These are phyloP conservation scores for Centropristis striata DNA, from an alignment of 2,113 vertebrate genomes.

Conservation along the genomic window DNA sequence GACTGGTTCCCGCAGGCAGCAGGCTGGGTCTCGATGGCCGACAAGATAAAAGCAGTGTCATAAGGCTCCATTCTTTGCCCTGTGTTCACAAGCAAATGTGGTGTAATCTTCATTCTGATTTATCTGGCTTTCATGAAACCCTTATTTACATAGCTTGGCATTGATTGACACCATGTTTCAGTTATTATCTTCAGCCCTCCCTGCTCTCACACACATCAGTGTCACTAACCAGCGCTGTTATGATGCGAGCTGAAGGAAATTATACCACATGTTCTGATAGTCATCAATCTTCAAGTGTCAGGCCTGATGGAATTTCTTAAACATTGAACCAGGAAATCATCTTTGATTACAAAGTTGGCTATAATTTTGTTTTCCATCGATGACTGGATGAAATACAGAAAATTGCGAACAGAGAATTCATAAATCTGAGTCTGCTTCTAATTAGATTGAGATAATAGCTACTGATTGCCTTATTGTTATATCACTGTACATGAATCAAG, in stretches of 20 bases:
- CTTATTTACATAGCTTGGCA: constrained; percentile 59
- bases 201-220: neutral
- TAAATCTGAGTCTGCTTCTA: constrained; percentile 20
- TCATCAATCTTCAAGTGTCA: constrained; percentile 1
- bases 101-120: constrained; percentile 46
- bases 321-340: constrained; percentile 1
- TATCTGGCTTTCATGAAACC: constrained; percentile 33
- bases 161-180: constrained; percentile 41
- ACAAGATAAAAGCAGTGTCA: constrained; percentile 66
- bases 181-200: constrained; percentile 48
- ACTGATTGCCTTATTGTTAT: constrained; percentile 58
- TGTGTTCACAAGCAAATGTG: constrained; percentile 73
- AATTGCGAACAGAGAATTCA: constrained; percentile 11
- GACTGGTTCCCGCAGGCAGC: constrained; percentile 42
- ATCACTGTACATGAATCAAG: constrained; percentile 1
- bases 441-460: constrained; percentile 32
- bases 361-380: constrained; percentile 13
- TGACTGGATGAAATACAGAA: constrained; percentile 6
- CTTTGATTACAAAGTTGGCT: no score
- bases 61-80: constrained; percentile 33
- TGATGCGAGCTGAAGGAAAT: constrained; percentile 9
- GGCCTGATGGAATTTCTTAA: constrained; percentile 21
- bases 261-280: neutral
- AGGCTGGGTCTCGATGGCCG: constrained; percentile 49
- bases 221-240: neutral